Base-by-base conservation (phyloP, 2,888 invertebrate genomes). In the Arctia plantaginis region DNA sequence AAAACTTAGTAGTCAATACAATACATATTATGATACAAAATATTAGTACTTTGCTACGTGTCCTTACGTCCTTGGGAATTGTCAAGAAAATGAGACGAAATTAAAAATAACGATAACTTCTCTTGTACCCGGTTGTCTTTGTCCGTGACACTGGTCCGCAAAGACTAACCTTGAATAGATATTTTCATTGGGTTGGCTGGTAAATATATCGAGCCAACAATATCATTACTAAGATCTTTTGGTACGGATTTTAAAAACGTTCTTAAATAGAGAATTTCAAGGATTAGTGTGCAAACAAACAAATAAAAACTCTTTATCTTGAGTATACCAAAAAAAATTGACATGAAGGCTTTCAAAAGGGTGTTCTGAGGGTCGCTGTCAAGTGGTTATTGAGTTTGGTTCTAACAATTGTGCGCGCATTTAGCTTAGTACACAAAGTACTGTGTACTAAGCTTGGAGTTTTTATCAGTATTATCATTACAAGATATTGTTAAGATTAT, bases 101-200 rank as follows among this genome's bases (percentile, higher is more conserved):
- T 81, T 68, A 68, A 73, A 44, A 74, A 73, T 77, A 4, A 20
- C 13, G 23, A 68, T 71, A 73, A 33, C 64, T 68, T 20, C 35
- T 80, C 82, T 76, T 74, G 84, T 68, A n/a, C 44, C 35, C 69
- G 70, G 66, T 33, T 77, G 86, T 82, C 86, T 83, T 86, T 88
- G 88, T 81, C 88, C 89, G 84, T 86, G 87, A 85, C 83, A 81
- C 82, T 74, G 59, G 59, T 73, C 85, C 74, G 79, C 76, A 80
- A 80, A 75, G 77, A 15, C 6, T 71, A 77, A 69, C 33, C 72
- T 76, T 69, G 75, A 86, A 87, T 88, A 86, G 84, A 88, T 88
- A 86, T 80, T 79, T 75, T 79, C 51, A 73, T 74, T 79, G 80
- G 78, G 79, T 73, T 82, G 74, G 62, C 69, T 77, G 74, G 73